A percentile compares a stretch with the other conserved stretches of the same genome.
Conservation (phyloP, 2,888 invertebrate species). For the Calameuta idolon region DNA sequence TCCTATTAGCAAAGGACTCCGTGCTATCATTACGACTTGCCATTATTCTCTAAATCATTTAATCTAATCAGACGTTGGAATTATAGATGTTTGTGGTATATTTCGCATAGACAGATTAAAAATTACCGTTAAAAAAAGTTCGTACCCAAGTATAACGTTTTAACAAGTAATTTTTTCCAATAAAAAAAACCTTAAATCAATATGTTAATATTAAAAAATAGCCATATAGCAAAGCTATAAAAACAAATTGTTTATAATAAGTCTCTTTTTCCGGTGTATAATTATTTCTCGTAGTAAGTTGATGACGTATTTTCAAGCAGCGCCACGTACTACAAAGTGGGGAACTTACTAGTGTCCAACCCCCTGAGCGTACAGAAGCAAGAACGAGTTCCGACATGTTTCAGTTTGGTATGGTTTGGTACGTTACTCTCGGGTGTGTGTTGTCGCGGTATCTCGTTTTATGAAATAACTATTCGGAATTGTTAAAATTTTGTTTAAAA, state of each 20-base stretch:
- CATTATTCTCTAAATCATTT: not conserved
- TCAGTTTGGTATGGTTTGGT: not conserved
- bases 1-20: conserved; percentile 16
- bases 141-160: not conserved
- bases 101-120: not conserved
- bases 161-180: not conserved
- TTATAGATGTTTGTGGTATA: too few species aligned
- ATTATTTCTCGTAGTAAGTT: conserved; percentile 2
- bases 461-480: not conserved
- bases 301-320: conserved; percentile 3
- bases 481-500: not conserved
- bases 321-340: not conserved
- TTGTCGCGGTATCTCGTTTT: not conserved
- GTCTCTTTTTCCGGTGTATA: not conserved
- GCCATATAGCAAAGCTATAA: not conserved
- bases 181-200: not conserved
- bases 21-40: not conserved
- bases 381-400: not conserved
- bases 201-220: not conserved
- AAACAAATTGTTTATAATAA: not conserved
- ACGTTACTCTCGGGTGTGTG: not conserved
- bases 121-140: not conserved
- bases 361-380: not conserved
- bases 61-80: not conserved
- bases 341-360: not conserved